Percentiles rank a stretch among this genome's conserved stretches.
phyloP scores from a whole-genome alignment of 2,113 vertebrate genomes.

The Scatophagus argus region DNA sequence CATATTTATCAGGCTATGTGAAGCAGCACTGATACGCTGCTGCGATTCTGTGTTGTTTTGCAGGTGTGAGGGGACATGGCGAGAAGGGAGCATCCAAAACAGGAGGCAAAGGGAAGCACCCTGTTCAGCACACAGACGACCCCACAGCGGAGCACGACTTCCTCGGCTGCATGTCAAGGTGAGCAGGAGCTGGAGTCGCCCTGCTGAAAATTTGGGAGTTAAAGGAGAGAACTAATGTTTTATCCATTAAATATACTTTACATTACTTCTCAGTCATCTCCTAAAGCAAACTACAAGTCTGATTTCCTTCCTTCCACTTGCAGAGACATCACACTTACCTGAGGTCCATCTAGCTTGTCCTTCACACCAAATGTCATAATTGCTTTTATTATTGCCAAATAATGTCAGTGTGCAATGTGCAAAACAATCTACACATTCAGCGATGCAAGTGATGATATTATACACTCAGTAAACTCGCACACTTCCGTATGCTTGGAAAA shows the following conservation, averaged over 20 bases:
- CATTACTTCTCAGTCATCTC: background rate
- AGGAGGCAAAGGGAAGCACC: constrained; percentile 83
- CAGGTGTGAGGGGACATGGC: constrained; percentile 83
- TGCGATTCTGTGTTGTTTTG: background rate
- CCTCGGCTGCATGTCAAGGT: constrained; percentile 98
- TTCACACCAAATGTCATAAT: background rate
- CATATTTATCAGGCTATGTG: background rate
- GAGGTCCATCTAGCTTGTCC: background rate
- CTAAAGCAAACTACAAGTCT: background rate
- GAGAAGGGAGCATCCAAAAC: constrained; percentile 79
- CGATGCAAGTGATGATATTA: too few relatives aligned
- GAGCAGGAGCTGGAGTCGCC: constrained; percentile 47
- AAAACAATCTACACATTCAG: background rate
- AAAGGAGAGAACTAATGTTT: background rate
- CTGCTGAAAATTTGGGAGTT: too few relatives aligned
- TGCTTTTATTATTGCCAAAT: background rate
- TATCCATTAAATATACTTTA: background rate
- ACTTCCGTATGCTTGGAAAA: background rate
- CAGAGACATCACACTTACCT: background rate
- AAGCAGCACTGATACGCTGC: too few relatives aligned
- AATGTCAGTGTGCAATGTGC: background rate
- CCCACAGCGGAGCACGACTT: constrained; percentile 90
- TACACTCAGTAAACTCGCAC: background rate
- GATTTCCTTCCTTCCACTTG: background rate
- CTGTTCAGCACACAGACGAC: constrained; percentile 76